Evolutionary conservation across 1,140 invertebrate species (phyloP).

Genomic region (Rhagoletis zephyria): DNA sequence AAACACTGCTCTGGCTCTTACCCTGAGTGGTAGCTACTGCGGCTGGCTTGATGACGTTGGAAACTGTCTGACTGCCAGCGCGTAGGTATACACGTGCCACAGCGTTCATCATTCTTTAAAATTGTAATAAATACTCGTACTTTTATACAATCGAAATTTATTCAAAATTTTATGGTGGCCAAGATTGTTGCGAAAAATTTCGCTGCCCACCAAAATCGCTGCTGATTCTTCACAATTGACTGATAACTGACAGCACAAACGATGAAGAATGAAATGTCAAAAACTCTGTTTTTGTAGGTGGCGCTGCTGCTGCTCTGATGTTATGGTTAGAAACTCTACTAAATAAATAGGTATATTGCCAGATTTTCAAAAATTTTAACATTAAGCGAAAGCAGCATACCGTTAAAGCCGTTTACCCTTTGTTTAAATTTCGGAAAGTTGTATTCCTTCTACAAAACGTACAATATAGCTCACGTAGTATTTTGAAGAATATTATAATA

Average conservation of each 20-base stretch:
- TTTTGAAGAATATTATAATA: no score
- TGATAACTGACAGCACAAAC: not conserved
- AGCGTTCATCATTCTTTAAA: slow-evolving; percentile 77
- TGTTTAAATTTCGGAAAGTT: no score
- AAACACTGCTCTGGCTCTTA: slow-evolving; percentile 67
- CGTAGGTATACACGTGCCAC: slow-evolving; percentile 79
- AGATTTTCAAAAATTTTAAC: not conserved
- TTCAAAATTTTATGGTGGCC: not conserved
- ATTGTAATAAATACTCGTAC: not conserved
- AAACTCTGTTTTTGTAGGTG: not conserved
- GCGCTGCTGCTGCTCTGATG: not conserved
- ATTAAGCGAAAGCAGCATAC: not conserved
- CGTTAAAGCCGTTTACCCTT: no score
- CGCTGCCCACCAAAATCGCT: slow-evolving; percentile 28
- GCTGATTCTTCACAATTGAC: slow-evolving; percentile 4
- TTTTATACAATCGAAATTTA: not conserved
- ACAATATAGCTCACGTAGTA: no score
- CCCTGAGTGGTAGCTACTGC: slow-evolving; percentile 69
- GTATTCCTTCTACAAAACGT: no score
- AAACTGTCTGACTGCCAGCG: slow-evolving; percentile 76
- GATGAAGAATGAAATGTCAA: slow-evolving; percentile 10
- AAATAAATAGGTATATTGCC: not conserved
- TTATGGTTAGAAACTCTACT: not conserved
- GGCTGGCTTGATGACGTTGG: slow-evolving; percentile 76
- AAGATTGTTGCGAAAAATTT: slow-evolving; percentile 35